A percentile compares a stretch with the other conserved stretches of the same genome.
Conservation (phyloP, 2,888 invertebrate genomes). For the Brenthis hecate region DNA sequence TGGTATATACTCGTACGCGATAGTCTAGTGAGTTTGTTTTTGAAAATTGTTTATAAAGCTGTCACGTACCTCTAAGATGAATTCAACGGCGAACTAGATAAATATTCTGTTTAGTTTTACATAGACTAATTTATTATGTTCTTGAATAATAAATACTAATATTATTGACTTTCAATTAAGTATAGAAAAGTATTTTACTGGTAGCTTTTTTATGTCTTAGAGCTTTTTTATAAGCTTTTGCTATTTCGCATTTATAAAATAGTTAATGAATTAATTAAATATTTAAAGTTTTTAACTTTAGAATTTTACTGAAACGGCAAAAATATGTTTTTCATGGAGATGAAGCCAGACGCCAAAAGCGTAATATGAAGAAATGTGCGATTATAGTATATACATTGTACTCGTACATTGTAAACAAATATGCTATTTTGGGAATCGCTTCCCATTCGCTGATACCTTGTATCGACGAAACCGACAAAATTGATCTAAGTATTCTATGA, state of each 20-base stretch:
- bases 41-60: conserved; percentile 2
- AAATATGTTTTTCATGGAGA: neutral
- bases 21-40: neutral
- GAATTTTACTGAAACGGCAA: neutral
- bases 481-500: conserved; percentile 2
- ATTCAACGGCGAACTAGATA: neutral
- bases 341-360: neutral
- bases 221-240: neutral
- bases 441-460: neutral
- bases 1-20: neutral
- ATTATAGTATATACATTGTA: neutral
- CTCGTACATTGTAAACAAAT: too few species aligned
- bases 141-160: neutral
- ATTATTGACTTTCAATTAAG: too few species aligned
- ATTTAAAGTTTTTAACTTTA: too few species aligned
- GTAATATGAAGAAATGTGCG: neutral
- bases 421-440: neutral
- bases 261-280: too few species aligned
- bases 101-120: neutral
- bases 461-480: neutral
- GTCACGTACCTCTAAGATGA: conserved; percentile 1
- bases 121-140: neutral
- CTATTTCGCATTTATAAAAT: too few species aligned
- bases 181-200: too few species aligned
- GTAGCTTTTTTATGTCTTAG: too few species aligned